Conservation (phyloP, 2,797 vertebrate species). For the Paramormyrops hopkinsi region DNA sequence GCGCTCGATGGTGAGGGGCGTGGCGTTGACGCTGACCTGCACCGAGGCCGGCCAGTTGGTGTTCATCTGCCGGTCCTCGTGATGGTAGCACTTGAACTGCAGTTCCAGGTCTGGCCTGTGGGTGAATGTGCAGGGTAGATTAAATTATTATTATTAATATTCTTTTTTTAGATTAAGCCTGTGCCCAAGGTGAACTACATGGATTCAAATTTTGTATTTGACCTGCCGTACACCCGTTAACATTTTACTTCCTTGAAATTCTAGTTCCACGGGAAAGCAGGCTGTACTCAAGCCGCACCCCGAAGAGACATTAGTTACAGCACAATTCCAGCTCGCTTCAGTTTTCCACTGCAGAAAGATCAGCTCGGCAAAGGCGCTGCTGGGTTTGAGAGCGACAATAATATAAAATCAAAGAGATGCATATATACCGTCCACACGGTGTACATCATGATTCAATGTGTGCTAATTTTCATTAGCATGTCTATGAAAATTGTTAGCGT, state of each 20-base stretch:
- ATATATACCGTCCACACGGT: background rate
- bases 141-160: background rate
- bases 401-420: background rate
- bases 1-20: constrained; percentile 80
- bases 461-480: background rate
- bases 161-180: background rate
- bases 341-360: background rate
- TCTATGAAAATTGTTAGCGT: background rate
- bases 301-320: background rate
- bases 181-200: background rate
- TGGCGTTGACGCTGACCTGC: constrained; percentile 89
- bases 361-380: background rate
- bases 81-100: constrained; percentile 93
- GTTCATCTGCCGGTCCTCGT: constrained; percentile 89
- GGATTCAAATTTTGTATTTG: background rate
- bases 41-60: constrained; percentile 92
- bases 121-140: background rate
- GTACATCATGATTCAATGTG: background rate
- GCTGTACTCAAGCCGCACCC: background rate
- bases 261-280: background rate
- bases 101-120: constrained; percentile 83
- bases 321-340: background rate
- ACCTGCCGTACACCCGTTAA: background rate
- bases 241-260: background rate
- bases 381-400: background rate